Base-by-base conservation (phyloP, 1,140 invertebrate species). In the Monomorium pharaonis region DNA sequence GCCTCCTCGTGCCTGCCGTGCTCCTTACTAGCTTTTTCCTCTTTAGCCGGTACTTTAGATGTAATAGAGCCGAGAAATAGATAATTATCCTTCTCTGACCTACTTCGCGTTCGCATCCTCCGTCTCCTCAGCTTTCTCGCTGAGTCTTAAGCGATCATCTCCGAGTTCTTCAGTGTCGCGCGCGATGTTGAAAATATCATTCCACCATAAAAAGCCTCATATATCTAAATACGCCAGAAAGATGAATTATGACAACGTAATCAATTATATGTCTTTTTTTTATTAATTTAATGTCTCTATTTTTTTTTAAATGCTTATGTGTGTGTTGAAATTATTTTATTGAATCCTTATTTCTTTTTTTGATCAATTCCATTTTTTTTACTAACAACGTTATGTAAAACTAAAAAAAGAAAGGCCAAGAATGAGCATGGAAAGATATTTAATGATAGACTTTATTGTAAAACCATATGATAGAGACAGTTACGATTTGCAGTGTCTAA, bases 31-130 rank as follows among this genome's bases (percentile, higher is more conserved):
- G 78, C 78, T 83, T 83, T 80, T 83, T 83, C 78, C 78, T 83
- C 78, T 60, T 83, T 83, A 83, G 67, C 24, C 24, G 54, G 51
- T 83, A 83, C 78, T 83, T 83, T 83, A 74, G 42, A 51, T 83
- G 78, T 83, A 83, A 83, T 83, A 83, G 78, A 83, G 67, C 78
- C 78, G 51, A 83, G 78, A 83, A 83, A 83, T 83, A 83, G 78
- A 83, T 83, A 83, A 83, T 83, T 83, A 83, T 83, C 65, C 67
- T 58, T 83, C 78, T 74, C 67, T 83, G 78, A 84, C 81, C 81
- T 84, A 76, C 58, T 75, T 84, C 16, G 27, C 30, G 70, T 58
- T 77, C 44, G 72, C 10, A 84, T 54, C 44, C 12, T 77, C 18
- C 47, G 54, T 58, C 70, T 75, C 42, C 44, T 63, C 70, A 21